Conservation (phyloP, 2,797 vertebrate species). For the Acrossocheilus fasciatus region DNA sequence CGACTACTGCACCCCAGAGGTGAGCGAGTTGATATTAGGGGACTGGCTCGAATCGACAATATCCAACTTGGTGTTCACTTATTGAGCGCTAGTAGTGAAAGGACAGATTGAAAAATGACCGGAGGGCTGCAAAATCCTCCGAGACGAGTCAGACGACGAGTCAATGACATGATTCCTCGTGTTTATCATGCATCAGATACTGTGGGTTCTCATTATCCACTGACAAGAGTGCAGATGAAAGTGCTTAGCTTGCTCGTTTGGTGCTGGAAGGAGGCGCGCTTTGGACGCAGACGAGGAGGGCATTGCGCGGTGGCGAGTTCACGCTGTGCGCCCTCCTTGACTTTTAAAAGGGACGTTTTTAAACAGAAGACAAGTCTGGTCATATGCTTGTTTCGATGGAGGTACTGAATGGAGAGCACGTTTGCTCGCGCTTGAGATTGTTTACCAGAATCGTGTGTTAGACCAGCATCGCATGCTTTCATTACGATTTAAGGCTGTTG, state of each 20-base stretch:
- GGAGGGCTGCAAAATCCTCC: constrained; percentile 44
- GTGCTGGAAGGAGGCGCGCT: constrained; percentile 74
- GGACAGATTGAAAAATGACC: constrained; percentile 48
- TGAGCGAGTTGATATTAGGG: constrained; percentile 98
- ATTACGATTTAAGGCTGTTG: constrained; percentile 87
- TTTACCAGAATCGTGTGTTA: constrained; percentile 46
- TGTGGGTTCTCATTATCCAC: constrained; percentile 47
- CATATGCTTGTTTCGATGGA: constrained; percentile 43
- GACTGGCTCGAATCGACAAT: constrained; percentile 99
- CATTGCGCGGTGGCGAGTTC: constrained; percentile 71
- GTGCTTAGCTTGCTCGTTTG: constrained; percentile 78
- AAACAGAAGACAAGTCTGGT: constrained; percentile 25
- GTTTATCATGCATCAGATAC: constrained; percentile 53
- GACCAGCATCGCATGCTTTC: constrained; percentile 81
- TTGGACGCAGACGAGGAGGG: constrained; percentile 71
- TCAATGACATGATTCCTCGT: constrained; percentile 54
- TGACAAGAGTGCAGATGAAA: constrained; percentile 65
- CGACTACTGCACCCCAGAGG: constrained; percentile 98
- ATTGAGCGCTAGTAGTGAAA: constrained; percentile 75
- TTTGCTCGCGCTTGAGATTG: constrained; percentile 81
- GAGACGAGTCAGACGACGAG: constrained; percentile 51
- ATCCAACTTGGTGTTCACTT: constrained; percentile 97
- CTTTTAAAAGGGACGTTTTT: constrained; percentile 69
- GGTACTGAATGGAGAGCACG: constrained; percentile 54
- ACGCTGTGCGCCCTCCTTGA: constrained; percentile 64